Conservation (phyloP, 2,113 vertebrate species). For the Danionella cerebrum region DNA sequence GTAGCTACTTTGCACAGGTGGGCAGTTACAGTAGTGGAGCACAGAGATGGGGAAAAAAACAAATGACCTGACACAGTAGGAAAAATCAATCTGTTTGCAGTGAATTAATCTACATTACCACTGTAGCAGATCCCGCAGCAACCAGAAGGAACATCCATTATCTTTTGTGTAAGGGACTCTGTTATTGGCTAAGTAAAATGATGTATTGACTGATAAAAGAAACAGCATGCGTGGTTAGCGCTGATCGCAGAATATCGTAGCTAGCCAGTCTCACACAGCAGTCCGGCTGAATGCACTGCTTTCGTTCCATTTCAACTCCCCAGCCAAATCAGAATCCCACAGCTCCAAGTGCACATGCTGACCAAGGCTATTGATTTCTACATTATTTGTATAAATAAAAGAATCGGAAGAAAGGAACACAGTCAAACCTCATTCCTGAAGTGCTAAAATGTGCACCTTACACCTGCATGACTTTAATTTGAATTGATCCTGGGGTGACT, state of each 20-base stretch:
- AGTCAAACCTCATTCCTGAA: conserved; percentile 10
- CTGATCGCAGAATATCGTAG: conserved; percentile 13
- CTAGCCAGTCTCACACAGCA: background rate
- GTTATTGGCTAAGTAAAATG: conserved; percentile 48
- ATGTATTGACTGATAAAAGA: conserved; percentile 45
- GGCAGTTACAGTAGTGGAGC: conserved; percentile 34
- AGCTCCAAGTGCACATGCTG: conserved; percentile 23
- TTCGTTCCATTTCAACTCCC: conserved; percentile 6
- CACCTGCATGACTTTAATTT: background rate
- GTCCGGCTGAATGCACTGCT: background rate
- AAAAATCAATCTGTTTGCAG: conserved; percentile 47
- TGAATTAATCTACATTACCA: conserved; percentile 48
- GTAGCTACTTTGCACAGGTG: conserved; percentile 25
- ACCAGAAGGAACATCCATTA: conserved; percentile 43
- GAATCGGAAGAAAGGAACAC: conserved; percentile 22
- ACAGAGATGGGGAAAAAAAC: conserved; percentile 32
- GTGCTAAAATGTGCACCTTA: conserved; percentile 3
- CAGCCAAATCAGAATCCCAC: conserved; percentile 25
- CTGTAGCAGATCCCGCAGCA: conserved; percentile 33
- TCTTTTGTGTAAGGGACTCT: conserved; percentile 42
- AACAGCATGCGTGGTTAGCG: conserved; percentile 19
- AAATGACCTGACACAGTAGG: conserved; percentile 36
- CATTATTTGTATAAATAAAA: conserved; percentile 35
- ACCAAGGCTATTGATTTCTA: conserved; percentile 36
- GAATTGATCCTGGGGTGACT: conserved; percentile 25